Percentiles rank a stretch among this genome's conserved stretches.
Conservation (phyloP, 2,113 vertebrate species). For the Platichthys flesus region DNA sequence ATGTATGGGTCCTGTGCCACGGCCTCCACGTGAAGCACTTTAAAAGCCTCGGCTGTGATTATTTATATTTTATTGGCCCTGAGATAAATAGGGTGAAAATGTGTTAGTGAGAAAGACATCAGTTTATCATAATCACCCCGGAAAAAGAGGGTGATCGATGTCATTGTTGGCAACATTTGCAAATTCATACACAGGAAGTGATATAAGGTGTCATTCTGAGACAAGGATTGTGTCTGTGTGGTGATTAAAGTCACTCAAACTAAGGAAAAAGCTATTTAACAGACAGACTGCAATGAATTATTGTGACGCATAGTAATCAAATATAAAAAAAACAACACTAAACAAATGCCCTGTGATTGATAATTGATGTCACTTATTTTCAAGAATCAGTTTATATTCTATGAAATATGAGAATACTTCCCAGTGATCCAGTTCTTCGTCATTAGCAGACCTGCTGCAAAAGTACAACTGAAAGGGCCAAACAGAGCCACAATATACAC, state of each 20-base stretch:
- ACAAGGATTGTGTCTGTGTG: slow-evolving; percentile 24
- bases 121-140: slow-evolving; percentile 62
- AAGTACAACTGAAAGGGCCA: no score
- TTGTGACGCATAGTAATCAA: slow-evolving; percentile 36
- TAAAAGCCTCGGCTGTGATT: slow-evolving; percentile 19
- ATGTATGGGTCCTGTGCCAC: slow-evolving; percentile 13
- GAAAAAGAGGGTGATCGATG: slow-evolving; percentile 39
- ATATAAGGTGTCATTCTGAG: slow-evolving; percentile 49
- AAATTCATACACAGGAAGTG: slow-evolving; percentile 42
- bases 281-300: slow-evolving; percentile 34
- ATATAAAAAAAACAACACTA: slow-evolving; percentile 15
- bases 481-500: no score
- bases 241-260: slow-evolving; percentile 57
- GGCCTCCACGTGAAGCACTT: slow-evolving; percentile 10
- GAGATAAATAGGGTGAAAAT: slow-evolving; percentile 44
- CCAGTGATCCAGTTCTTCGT: no score
- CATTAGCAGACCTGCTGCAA: no score
- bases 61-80: slow-evolving; percentile 24
- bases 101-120: slow-evolving; percentile 29
- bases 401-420: background rate
- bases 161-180: slow-evolving; percentile 49
- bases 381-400: background rate
- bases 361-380: slow-evolving; percentile 2
- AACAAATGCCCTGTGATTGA: slow-evolving; percentile 21
- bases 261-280: slow-evolving; percentile 23